Evolutionary conservation across 2,888 invertebrate species (phyloP).

Genomic region (Drosophila leonis): DNA sequence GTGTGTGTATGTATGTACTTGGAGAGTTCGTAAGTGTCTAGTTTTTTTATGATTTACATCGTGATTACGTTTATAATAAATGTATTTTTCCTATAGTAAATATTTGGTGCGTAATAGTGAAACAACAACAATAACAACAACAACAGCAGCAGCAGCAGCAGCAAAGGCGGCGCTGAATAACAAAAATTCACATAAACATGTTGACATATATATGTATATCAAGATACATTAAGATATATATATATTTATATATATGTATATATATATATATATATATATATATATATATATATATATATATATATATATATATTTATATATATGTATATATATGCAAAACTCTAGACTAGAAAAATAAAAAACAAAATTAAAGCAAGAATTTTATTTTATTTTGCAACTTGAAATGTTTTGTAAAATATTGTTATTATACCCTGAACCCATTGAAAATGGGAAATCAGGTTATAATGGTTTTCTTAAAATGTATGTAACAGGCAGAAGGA

Average conservation of each 20-base stretch:
- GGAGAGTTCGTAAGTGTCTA: conserved; percentile 20
- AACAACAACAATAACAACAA: conserved; percentile 20
- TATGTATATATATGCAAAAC: no score
- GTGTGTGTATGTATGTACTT: not conserved
- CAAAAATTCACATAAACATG: conserved; percentile 28
- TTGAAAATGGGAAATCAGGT: no score
- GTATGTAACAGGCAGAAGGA: no score
- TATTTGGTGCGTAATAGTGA: conserved; percentile 63
- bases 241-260: not conserved
- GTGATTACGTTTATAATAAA: conserved; percentile 45
- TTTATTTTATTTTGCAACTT: conserved; percentile 18
- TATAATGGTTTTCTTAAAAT: no score
- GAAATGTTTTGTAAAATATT: not conserved
- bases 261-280: not conserved
- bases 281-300: no score
- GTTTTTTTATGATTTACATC: conserved; percentile 37
- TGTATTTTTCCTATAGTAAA: conserved; percentile 39
- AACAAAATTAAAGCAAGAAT: not conserved
- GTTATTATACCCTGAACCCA: no score
- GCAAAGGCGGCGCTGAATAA: conserved; percentile 42
- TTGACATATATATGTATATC: conserved; percentile 21
- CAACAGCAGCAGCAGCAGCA: not conserved
- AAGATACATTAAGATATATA: not conserved
- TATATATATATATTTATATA: no score
- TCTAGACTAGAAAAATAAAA: conserved; percentile 8